phyloP scores from a whole-genome alignment of 2,113 vertebrate species.

The Rhinolophus ferrumequinum region DNA sequence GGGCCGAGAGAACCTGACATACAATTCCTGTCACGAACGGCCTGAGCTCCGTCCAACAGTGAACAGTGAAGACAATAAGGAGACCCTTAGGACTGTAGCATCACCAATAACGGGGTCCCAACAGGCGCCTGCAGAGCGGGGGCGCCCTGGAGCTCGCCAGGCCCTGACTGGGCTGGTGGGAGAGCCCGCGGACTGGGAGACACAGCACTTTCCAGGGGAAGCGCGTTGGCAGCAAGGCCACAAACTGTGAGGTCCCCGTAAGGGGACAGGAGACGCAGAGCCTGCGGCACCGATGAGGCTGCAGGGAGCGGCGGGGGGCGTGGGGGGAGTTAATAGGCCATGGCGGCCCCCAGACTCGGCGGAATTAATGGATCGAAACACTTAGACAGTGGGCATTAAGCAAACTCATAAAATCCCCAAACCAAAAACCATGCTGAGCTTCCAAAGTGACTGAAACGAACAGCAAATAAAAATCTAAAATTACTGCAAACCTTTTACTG shows the following conservation, averaged over 20 bases:
- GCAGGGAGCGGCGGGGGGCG: neutral
- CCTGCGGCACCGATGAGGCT: neutral
- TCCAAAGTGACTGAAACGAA: neutral
- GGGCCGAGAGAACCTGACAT: fast-evolving
- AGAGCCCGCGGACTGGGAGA: neutral
- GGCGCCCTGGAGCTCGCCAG: neutral
- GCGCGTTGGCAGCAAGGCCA: fast-evolving
- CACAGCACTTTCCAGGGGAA: neutral
- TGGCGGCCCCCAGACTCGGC: neutral
- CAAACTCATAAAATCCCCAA: neutral
- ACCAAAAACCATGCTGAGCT: neutral
- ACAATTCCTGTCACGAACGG: neutral
- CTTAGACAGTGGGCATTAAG: neutral
- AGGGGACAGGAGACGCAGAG: neutral
- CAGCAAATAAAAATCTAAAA: neutral
- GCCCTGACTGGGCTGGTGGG: neutral
- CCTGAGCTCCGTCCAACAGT: fast-evolving
- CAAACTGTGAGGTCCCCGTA: neutral
- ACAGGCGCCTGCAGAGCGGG: neutral
- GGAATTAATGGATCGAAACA: neutral
- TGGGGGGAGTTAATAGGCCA: neutral
- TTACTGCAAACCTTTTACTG: constrained; percentile 16
- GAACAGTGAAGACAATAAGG: too few relatives aligned
- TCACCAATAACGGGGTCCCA: neutral
- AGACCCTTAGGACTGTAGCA: fast-evolving